A percentile compares a stretch with the other conserved stretches of the same genome.
Conservation (phyloP, 2,888 invertebrate species). For the Hylaea fasciaria region DNA sequence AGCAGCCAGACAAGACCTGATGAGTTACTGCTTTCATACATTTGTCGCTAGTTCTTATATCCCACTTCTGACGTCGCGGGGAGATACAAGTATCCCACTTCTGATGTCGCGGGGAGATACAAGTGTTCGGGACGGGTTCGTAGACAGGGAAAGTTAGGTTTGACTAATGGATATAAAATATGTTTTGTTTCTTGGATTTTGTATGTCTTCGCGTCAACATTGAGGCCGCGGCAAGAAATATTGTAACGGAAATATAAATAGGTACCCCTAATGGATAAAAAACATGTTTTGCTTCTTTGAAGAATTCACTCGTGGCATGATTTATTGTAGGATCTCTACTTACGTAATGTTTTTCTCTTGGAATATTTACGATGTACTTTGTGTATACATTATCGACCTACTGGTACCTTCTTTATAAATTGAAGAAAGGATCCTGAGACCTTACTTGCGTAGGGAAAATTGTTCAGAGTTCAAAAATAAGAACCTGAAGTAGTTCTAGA, state of each 20-base stretch:
- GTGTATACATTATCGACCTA: no score
- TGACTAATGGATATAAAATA: constrained; percentile 14
- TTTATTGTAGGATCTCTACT: no score
- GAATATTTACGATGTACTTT: no score
- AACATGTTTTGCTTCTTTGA: no score
- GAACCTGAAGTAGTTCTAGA: no score
- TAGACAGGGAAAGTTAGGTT: constrained; percentile 8
- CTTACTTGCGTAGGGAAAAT: no score
- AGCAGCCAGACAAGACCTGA: constrained; percentile 45
- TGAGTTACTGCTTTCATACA: constrained; percentile 61
- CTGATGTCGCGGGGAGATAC: constrained; percentile 5
- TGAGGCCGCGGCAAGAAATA: background rate
- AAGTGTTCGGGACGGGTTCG: constrained; percentile 2
- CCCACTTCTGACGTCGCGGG: constrained; percentile 14
- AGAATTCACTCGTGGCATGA: no score
- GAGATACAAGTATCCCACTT: constrained; percentile 5
- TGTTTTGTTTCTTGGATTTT: constrained; percentile 4
- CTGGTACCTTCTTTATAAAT: no score
- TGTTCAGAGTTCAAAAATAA: no score
- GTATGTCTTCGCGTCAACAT: background rate
- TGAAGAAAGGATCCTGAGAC: no score
- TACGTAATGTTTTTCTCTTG: no score
- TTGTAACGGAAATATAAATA: background rate
- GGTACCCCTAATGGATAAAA: no score
- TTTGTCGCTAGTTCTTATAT: constrained; percentile 42